Conservation (phyloP, 2,888 invertebrate species). For the Criorhina ranunculi region DNA sequence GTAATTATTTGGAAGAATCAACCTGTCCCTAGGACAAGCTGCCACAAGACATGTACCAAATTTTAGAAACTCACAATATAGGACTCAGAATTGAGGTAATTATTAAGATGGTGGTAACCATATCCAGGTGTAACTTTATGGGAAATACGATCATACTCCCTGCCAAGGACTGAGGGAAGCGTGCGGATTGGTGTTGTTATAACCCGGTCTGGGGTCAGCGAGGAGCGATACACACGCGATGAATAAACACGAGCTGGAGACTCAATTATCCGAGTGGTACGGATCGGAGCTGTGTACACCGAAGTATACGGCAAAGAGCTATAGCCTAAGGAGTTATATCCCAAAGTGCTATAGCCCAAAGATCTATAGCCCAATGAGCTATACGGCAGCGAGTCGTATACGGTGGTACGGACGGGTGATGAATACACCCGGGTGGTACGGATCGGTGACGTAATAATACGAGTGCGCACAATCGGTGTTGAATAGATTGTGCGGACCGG, state of each 20-base stretch:
- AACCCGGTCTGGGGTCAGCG: slow-evolving; percentile 80
- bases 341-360: too few relatives aligned
- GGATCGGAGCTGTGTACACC: slow-evolving; percentile 78
- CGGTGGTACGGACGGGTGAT: slow-evolving; percentile 81
- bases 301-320: slow-evolving; percentile 73
- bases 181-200: slow-evolving; percentile 85
- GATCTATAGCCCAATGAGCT: slow-evolving; percentile 27
- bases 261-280: slow-evolving; percentile 77
- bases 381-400: slow-evolving; percentile 78
- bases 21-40: slow-evolving; percentile 6
- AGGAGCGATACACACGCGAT: slow-evolving; percentile 64
- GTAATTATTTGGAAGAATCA: background rate
- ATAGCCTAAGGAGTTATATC: too few relatives aligned
- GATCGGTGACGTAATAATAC: slow-evolving; percentile 82
- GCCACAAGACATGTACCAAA: background rate
- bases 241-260: slow-evolving; percentile 79
- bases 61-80: slow-evolving; percentile 87
- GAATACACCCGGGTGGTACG: slow-evolving; percentile 80
- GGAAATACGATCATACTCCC: slow-evolving; percentile 89
- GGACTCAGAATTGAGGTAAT: slow-evolving; percentile 91
- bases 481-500: slow-evolving; percentile 74
- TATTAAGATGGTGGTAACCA: slow-evolving; percentile 89
- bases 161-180: slow-evolving; percentile 88
- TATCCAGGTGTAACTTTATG: slow-evolving; percentile 87
- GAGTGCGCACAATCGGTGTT: slow-evolving; percentile 79